phyloP scores from a whole-genome alignment of 2,113 vertebrate species.

The Cyprinodon brontotheroides region DNA sequence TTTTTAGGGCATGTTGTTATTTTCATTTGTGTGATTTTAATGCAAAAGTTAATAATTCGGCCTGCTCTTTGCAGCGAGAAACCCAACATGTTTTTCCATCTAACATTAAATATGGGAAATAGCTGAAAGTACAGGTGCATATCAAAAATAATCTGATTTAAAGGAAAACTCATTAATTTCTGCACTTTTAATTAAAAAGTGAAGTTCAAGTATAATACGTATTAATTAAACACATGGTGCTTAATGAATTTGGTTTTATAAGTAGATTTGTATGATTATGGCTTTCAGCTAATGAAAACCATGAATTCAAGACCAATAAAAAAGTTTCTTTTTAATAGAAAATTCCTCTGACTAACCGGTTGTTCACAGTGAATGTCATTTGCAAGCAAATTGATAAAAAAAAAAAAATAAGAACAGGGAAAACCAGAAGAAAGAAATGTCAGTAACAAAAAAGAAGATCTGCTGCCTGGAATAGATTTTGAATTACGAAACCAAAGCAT shows the following conservation, averaged over 20 bases:
- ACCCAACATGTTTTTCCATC: background rate
- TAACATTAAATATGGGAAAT: background rate
- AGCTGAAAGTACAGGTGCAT: background rate
- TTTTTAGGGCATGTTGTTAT: slow-evolving; percentile 5
- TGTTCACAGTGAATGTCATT: background rate
- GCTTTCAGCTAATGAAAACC: no score
- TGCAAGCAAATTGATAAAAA: background rate
- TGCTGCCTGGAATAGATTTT: background rate
- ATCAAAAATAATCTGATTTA: background rate
- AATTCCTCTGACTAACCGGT: background rate
- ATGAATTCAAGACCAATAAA: no score
- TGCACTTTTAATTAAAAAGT: background rate
- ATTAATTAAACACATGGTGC: background rate
- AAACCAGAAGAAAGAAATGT: background rate
- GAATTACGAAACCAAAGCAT: background rate
- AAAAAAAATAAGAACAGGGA: background rate
- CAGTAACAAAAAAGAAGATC: background rate
- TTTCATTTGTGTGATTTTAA: background rate
- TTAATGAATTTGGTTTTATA: background rate
- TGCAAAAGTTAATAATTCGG: background rate
- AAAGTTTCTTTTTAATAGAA: no score
- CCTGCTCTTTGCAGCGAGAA: background rate
- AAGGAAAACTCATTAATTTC: background rate
- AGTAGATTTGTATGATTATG: background rate
- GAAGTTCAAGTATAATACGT: background rate